These are phyloP conservation scores for Saturnia japonica DNA, from an alignment of 2,888 invertebrate genomes.

Conservation along the genomic window DNA sequence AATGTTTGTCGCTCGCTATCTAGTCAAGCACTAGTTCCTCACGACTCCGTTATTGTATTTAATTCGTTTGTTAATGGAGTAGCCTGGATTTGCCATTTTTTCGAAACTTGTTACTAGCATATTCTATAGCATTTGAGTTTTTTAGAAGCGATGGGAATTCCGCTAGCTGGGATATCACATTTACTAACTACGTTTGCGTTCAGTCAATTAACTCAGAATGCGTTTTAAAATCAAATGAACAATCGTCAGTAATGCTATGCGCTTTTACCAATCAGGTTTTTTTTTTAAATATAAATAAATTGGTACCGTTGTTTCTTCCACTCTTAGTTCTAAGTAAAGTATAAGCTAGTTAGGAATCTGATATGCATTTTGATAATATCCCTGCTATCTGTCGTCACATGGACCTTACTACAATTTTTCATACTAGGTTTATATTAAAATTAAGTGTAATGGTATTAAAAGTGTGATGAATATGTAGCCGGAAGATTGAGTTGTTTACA, in stretches of 20 bases:
- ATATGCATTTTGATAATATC: background rate
- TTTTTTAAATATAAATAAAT: too few species aligned
- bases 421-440: background rate
- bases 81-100: too few species aligned
- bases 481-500: background rate
- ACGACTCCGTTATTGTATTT: too few species aligned
- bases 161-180: too few species aligned
- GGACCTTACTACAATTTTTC: background rate
- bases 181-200: too few species aligned
- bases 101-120: too few species aligned
- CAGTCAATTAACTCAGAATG: background rate
- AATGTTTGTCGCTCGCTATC: too few species aligned
- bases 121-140: too few species aligned
- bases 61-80: too few species aligned
- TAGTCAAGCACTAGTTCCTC: too few species aligned
- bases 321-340: background rate
- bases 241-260: background rate
- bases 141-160: too few species aligned
- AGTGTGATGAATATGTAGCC: background rate
- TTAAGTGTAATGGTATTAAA: background rate
- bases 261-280: background rate
- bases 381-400: background rate
- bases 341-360: background rate
- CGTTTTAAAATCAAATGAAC: background rate
- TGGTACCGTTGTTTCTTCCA: background rate